phyloP scores from a whole-genome alignment of 1,140 invertebrate species.

The Brachionus rotundiformis region DNA sequence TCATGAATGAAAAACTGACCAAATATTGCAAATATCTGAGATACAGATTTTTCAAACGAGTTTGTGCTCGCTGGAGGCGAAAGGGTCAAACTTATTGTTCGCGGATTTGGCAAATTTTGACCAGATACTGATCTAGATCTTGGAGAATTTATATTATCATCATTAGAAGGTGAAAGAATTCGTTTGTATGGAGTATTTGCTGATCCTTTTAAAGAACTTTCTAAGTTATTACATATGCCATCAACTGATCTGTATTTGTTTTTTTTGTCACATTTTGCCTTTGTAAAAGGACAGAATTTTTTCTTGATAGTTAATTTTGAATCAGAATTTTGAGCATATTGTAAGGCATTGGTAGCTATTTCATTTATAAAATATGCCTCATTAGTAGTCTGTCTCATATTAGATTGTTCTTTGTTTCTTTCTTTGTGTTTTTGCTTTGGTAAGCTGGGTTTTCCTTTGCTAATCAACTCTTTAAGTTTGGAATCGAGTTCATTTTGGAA shows the following conservation, averaged over 20 bases:
- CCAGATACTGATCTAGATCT: slow-evolving; percentile 21
- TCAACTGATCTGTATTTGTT: slow-evolving; percentile 71
- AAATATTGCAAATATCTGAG: slow-evolving; percentile 22
- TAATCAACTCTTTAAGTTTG: not conserved
- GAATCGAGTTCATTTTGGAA: not conserved
- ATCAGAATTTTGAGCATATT: not conserved
- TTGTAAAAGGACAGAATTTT: slow-evolving; percentile 24
- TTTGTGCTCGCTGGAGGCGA: not conserved
- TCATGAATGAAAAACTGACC: slow-evolving; percentile 76
- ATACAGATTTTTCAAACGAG: not conserved
- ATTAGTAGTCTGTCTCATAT: slow-evolving; percentile 14
- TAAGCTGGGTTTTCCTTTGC: not conserved
- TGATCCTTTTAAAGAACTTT: slow-evolving; percentile 73
- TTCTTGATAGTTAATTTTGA: not conserved
- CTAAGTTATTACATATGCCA: slow-evolving; percentile 84
- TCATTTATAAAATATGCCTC: not conserved
- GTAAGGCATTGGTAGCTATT: not conserved
- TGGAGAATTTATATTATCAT: slow-evolving; percentile 54
- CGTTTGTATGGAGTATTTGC: slow-evolving; percentile 75
- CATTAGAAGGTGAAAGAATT: slow-evolving; percentile 77
- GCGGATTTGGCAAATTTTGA: not conserved
- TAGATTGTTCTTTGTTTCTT: slow-evolving; percentile 4
- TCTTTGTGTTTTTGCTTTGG: not conserved
- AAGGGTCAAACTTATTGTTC: not conserved
- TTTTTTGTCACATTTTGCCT: not conserved